phyloP scores from a whole-genome alignment of 92 coral and sea anemone genomes.

The Chrysogorgia sp. region DNA sequence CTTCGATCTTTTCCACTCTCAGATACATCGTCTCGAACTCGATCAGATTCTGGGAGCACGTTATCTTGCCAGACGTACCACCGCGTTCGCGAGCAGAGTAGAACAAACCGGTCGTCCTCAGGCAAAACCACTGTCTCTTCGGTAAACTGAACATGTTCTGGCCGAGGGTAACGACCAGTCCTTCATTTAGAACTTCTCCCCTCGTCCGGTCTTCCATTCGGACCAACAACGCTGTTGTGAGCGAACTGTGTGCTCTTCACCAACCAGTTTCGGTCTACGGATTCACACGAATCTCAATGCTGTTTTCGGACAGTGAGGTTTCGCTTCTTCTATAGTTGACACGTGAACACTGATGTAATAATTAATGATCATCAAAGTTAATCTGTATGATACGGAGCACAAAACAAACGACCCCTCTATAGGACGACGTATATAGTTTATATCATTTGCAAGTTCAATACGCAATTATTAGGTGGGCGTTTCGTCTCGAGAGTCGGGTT shows the following conservation, averaged over 20 bases:
- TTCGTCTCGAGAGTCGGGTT: no score
- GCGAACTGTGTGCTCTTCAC: no score
- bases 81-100: slow-evolving; percentile 28
- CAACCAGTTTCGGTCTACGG: no score
- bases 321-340: neutral
- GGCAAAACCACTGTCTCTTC: slow-evolving; percentile 19
- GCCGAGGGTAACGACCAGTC: slow-evolving; percentile 26
- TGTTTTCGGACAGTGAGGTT: neutral
- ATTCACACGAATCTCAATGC: neutral
- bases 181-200: slow-evolving; percentile 18
- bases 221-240: no score
- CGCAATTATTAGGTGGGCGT: no score
- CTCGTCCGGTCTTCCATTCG: neutral
- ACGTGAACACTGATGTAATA: neutral
- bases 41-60: slow-evolving; percentile 12
- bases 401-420: neutral
- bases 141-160: slow-evolving; percentile 44
- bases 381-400: neutral
- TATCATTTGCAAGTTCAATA: neutral
- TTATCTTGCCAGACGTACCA: neutral
- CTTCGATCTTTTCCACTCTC: slow-evolving; percentile 30
- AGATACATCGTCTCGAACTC: slow-evolving; percentile 33
- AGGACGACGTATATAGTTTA: neutral
- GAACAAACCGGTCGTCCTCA: slow-evolving; percentile 23
- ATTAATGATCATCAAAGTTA: neutral